Conservation (phyloP, 2,797 vertebrate species). For the Trachops cirrhosus region DNA sequence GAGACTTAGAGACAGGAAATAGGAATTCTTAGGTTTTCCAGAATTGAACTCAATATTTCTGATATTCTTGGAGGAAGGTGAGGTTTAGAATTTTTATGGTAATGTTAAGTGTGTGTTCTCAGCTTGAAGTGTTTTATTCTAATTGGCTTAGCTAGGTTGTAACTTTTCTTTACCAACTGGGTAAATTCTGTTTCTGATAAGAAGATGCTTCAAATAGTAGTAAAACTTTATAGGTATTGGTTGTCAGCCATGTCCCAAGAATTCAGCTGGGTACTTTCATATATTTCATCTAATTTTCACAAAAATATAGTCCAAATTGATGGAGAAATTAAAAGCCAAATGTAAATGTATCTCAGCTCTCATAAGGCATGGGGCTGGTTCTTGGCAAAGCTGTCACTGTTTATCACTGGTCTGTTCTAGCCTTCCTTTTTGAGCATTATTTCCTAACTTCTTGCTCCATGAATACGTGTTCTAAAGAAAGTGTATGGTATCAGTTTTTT, state of each 20-base stretch:
- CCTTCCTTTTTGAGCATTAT: constrained; percentile 13
- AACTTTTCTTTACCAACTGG: constrained; percentile 37
- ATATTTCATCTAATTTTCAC: constrained; percentile 61
- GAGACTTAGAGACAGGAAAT: constrained; percentile 5
- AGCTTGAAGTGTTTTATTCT: constrained; percentile 50
- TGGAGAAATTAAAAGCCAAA: constrained; percentile 63
- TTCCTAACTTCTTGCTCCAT: constrained; percentile 34
- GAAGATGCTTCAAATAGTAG: constrained; percentile 56
- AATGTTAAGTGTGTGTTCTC: constrained; percentile 29
- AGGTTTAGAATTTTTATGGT: constrained; percentile 54
- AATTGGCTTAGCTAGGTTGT: constrained; percentile 41
- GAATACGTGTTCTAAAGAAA: constrained; percentile 49
- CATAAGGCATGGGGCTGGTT: constrained; percentile 2
- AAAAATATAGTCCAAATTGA: constrained; percentile 55
- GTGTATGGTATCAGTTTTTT: neutral
- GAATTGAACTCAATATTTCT: constrained; percentile 10
- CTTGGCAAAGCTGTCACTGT: constrained; percentile 38
- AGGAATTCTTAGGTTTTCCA: constrained; percentile 27
- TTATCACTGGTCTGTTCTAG: constrained; percentile 56
- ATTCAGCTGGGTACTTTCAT: constrained; percentile 46
- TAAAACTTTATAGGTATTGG: constrained; percentile 53
- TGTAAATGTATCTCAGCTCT: constrained; percentile 44
- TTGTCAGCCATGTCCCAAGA: constrained; percentile 46
- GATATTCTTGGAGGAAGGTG: constrained; percentile 49
- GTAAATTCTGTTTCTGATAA: constrained; percentile 45